Base-by-base conservation (phyloP, 2,797 vertebrate species). In the Mormyrops attenuatus region DNA sequence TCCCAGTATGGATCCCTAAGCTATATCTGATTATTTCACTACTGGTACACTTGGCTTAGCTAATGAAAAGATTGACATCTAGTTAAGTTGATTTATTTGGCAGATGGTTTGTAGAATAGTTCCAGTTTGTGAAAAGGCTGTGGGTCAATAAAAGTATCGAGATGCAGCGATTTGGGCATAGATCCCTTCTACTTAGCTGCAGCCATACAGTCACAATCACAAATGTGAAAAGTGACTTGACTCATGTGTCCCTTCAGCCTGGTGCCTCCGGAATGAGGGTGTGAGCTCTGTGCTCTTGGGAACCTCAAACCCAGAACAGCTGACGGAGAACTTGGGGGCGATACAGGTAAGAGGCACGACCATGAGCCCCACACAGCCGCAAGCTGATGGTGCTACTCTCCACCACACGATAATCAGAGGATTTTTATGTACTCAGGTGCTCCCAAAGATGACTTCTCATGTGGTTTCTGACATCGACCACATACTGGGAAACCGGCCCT, bases 371-470 rank as follows among this genome's bases (percentile, higher is more conserved):
- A 85, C 9, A 13, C 9, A 85, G 82, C 80, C 44, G 22, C 47
- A 15, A 2, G 41, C 7, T 9, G 20, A 47, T 0, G 17, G 41
- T 11, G 41, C 77, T 4, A 0, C 2, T 82, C 17, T n/a, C 41
- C 38, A 47, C 41, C 41, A 47, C 38, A n/a, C 20, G 5, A 30
- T 17, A 17, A 15, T 38, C 41, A 2, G 3, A 17, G 77, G 17
- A n/a, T 44, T 44, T 30, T 52, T 2, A n/a, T 57, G 15, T 30
- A 89, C 87, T 73, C 93, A 99, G 99, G 97, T 99, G 90, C 98
- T 99, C 93, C 98, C 99, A 88, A 99, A 99, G 96, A 99, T 99
- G 99, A 99, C 97, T 0, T 97, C 98, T 86, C 98, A 99, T 0
- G 94, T 99, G 55, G 98, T 98, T 84, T 97, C 96, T 0, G 99